Evolutionary conservation across 1,140 invertebrate genomes (phyloP), one percentile per base, ranked within the genome.

Genomic region (Musca vetustissima): DNA sequence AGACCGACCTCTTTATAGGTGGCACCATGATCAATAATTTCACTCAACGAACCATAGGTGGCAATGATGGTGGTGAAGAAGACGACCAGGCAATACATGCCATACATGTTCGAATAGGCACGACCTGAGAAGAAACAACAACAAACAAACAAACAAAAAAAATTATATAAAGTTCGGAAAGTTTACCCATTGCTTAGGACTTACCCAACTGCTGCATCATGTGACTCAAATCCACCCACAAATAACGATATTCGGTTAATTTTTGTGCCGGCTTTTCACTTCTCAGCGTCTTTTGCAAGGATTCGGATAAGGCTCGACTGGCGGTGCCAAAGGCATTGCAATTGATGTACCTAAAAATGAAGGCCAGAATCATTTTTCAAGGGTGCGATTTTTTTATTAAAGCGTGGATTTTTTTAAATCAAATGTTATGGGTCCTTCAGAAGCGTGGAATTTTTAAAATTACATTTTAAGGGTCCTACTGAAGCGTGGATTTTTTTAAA

Each of bases 81-180:
- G 43, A 90, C 88, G 0, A 90, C 85, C 75, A 89, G 83, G 71
- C 89, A 90, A 75, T 89, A 89, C 74, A 90, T 88, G 15, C 87
- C 88, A 71, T 90, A 90, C 88, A 90, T 89, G 71, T 89, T 89
- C 22, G 88, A 88, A 75, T 90, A 90, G 2, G 88, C 89, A 52
- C 86, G 84, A 48, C 87, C 85, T 86, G 19, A 11, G 1, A 69
- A 6, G 22, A 28, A 49, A 11, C 13, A 7, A 25, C 7, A n/a
- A n/a, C n/a, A n/a, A n/a, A n/a, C n/a, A n/a, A n/a, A n/a, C n/a
- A 28, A 28, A 28, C 28, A 28, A 28, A 28, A 4, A 28, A 8
- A 28, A 4, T 28, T 28, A 28, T 52, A 28, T 59, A 59, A 28
- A 59, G 4, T 59, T 25, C 0, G 0, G 24, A 6, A 32, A 28